Evolutionary conservation across 2,888 invertebrate species (phyloP).

Genomic region (Noctuana brunneofusca): DNA sequence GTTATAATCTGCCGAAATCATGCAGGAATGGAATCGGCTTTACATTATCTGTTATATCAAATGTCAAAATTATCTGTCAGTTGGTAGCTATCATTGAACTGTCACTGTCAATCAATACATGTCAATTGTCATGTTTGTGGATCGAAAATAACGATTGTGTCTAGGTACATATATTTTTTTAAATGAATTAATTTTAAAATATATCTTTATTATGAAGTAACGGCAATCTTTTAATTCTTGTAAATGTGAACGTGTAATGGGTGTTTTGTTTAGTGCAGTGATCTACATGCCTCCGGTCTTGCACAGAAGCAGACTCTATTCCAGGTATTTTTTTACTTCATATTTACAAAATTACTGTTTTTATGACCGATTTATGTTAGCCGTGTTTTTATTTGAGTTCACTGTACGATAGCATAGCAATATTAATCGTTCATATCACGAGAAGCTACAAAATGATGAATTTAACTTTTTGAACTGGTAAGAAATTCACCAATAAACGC

Average conservation of each 20-base stretch:
- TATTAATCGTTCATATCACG: neutral
- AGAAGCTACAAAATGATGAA: neutral
- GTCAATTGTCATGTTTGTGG: too few species aligned
- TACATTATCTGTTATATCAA: too few species aligned
- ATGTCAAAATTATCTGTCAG: too few species aligned
- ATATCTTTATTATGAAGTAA: neutral
- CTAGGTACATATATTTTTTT: too few species aligned
- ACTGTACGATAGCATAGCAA: slow-evolving; percentile 1
- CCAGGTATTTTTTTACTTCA: slow-evolving; percentile 12
- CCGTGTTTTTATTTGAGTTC: neutral
- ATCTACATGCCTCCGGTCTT: slow-evolving; percentile 25
- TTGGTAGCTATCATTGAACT: too few species aligned
- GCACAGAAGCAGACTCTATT: slow-evolving; percentile 20
- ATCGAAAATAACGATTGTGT: too few species aligned
- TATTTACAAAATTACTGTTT: neutral
- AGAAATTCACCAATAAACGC: too few species aligned
- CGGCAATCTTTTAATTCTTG: neutral
- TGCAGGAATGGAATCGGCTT: too few species aligned
- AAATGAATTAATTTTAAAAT: too few species aligned
- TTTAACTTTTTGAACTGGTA: neutral
- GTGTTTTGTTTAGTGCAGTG: neutral
- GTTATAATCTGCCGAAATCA: too few species aligned
- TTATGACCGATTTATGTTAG: neutral
- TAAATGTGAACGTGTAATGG: neutral
- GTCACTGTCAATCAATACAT: too few species aligned